A percentile compares a stretch with the other conserved stretches of the same genome.
Evolutionary conservation across 2,888 invertebrate species (phyloP).

Genomic region (Sphecodes monilicornis): DNA sequence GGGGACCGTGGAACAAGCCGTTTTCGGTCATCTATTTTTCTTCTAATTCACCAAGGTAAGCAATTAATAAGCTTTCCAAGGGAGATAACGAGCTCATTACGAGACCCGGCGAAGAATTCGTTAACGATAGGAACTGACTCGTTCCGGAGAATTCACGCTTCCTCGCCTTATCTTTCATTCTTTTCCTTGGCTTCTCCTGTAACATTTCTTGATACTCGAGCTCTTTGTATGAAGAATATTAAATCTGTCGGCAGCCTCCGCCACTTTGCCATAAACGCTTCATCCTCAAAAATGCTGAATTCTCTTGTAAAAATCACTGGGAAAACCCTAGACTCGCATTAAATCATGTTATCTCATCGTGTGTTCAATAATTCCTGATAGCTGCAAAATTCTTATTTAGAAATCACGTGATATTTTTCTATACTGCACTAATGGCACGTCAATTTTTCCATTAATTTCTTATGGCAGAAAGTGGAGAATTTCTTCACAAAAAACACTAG

Average conservation of each 20-base stretch:
- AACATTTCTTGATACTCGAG: conserved; percentile 17
- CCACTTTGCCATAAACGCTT: not conserved
- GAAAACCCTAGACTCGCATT: not conserved
- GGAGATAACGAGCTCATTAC: conserved; percentile 56
- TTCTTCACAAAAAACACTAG: too few species aligned
- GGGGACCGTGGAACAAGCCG: not conserved
- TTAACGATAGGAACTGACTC: conserved; percentile 40
- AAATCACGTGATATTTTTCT: not conserved
- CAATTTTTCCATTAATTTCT: not conserved
- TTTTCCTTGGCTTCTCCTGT: not conserved
- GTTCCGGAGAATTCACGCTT: conserved; percentile 43
- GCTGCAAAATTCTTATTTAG: not conserved
- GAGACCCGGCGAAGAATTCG: conserved; percentile 29
- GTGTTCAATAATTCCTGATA: not conserved
- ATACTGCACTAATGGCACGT: too few species aligned
- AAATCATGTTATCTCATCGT: not conserved
- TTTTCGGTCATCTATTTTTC: conserved; percentile 15
- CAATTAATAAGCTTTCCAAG: conserved; percentile 47
- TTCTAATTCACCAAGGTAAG: conserved; percentile 42
- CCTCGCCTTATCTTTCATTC: not conserved
- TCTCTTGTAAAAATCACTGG: not conserved
- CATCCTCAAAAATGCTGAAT: not conserved
- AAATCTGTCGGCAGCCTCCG: not conserved
- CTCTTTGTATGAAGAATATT: conserved; percentile 3
- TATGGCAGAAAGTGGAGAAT: not conserved